Evolutionary conservation across 2,888 invertebrate genomes (phyloP), one percentile per base, ranked within the genome.

Genomic region (Phasia obesa): DNA sequence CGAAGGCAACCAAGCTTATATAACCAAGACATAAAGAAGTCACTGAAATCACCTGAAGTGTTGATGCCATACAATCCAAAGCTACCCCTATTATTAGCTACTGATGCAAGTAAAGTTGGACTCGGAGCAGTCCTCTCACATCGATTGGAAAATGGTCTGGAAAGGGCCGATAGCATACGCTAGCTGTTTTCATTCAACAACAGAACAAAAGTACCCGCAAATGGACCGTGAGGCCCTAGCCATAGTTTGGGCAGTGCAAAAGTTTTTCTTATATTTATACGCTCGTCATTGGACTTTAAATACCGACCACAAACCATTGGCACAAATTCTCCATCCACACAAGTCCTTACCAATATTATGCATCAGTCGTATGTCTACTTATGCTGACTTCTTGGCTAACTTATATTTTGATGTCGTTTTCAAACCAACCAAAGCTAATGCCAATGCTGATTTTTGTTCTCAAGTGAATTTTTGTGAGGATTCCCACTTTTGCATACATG

Each of bases 101-200:
- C n/a, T n/a, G n/a, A n/a, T n/a, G n/a, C n/a, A n/a, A 25, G 51
- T 25, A 73, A 53, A 51, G 38, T 44, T 2, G 77, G 65, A 4
- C 60, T 83, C 1, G 80, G 74, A 3, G 73, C 53, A 4, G 84
- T 70, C 7, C 53, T 81, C 5, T 59, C 71, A 0, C 80, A 71
- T 21, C 62, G 25, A 0, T 19, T 65, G 31, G 19, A 21, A 19
- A 55, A 70, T 19, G 57, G 57, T 9, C 1, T n/a, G 27, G 53
- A 73, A 42, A 31, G n/a, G 25, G 13, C 71, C 60, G 5, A 38
- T 27, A 27, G 27, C 27, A 6, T 27, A 27, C 6, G 27, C 27
- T 6, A 38, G 11, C 11, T 11, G 38, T 2, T 2, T 11, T 7
- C 2, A 7, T 44, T 27, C 21, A 38, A 53, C 15, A 19, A 31